Evolutionary conservation across 2,113 vertebrate genomes (phyloP).

Genomic region (Nettapus auritus): DNA sequence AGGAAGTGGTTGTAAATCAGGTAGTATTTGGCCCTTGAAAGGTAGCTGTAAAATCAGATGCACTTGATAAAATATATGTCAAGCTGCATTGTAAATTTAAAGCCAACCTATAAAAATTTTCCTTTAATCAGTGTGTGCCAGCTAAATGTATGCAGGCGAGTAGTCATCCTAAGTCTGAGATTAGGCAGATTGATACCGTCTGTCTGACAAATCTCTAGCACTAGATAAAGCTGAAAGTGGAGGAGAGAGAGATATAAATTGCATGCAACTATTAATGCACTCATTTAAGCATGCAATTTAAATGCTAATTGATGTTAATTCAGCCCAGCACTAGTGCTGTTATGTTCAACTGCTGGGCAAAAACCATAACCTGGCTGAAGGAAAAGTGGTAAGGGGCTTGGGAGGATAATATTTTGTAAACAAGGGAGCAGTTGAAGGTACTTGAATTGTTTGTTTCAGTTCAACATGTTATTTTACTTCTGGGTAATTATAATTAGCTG

Average conservation of each 20-base stretch:
- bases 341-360: background rate
- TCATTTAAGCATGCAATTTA: slow-evolving; percentile 62
- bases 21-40: slow-evolving; percentile 30
- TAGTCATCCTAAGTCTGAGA: slow-evolving; percentile 42
- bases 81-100: slow-evolving; percentile 42
- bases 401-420: background rate
- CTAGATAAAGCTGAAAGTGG: slow-evolving; percentile 29
- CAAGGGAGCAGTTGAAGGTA: background rate
- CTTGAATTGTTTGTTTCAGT: background rate
- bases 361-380: background rate
- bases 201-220: slow-evolving; percentile 43
- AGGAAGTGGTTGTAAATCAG: slow-evolving; percentile 21
- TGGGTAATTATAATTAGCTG: background rate
- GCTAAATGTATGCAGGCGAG: slow-evolving; percentile 9
- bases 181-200: slow-evolving; percentile 51
- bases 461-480: background rate
- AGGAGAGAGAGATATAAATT: slow-evolving; percentile 43
- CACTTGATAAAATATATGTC: slow-evolving; percentile 10
- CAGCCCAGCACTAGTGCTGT: background rate
- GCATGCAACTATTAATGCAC: slow-evolving; percentile 23
- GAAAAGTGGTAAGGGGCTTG: background rate
- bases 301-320: slow-evolving; percentile 72
- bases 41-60: slow-evolving; percentile 15
- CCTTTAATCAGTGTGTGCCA: slow-evolving; percentile 24
- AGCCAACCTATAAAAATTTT: slow-evolving; percentile 13